Conservation (phyloP, 2,797 vertebrate species). For the Sciurus vulgaris region DNA sequence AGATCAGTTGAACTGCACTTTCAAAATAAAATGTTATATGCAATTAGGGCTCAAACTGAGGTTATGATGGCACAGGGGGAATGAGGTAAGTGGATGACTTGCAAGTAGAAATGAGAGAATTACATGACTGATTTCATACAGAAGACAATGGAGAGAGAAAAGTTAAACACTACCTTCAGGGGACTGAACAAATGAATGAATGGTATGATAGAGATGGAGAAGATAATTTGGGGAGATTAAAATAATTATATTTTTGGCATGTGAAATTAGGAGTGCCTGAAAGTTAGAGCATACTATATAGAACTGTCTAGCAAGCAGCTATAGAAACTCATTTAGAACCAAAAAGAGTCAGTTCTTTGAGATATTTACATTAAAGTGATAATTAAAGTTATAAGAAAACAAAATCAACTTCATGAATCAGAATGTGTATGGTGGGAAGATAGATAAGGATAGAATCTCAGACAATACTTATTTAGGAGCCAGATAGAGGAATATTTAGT, state of each 20-base stretch:
- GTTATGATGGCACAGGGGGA: not conserved
- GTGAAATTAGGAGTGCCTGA: constrained; percentile 55
- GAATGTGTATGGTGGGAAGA: not conserved
- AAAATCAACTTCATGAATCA: constrained; percentile 34
- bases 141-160: not conserved
- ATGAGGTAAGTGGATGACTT: not conserved
- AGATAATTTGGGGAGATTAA: constrained; percentile 35
- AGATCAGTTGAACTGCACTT: not conserved
- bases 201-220: not conserved
- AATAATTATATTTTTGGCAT: not conserved
- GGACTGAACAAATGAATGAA: constrained; percentile 1
- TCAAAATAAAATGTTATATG: constrained; percentile 10
- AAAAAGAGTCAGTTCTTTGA: constrained; percentile 6
- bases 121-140: not conserved
- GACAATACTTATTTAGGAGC: constrained; percentile 27
- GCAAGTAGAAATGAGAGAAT: not conserved
- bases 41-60: not conserved
- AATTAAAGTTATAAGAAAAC: constrained; percentile 17
- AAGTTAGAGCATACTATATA: not conserved
- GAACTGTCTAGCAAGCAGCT: constrained; percentile 27
- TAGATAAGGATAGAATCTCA: not conserved
- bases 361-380: constrained; percentile 35
- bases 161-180: constrained; percentile 5
- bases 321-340: not conserved
- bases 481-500: constrained; percentile 26